A percentile compares a stretch with the other conserved stretches of the same genome.
These are phyloP conservation scores for Heliocidaris erythrogramma DNA, from an alignment of 35 echinoderm and acorn worm genomes.

Conservation along the genomic window DNA sequence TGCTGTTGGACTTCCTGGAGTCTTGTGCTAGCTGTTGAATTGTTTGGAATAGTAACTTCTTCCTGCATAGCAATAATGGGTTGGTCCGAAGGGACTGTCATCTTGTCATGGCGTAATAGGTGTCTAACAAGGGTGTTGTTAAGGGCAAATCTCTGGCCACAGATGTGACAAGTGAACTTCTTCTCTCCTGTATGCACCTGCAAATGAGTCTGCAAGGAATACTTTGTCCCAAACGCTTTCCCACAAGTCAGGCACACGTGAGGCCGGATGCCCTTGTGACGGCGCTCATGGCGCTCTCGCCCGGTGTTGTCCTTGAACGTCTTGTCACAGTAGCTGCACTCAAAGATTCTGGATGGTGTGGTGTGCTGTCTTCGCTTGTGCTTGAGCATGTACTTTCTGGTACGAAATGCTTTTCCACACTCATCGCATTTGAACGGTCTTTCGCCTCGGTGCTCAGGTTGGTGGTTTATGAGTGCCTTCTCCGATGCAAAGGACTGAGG, in stretches of 20 bases:
- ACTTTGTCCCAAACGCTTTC: conserved; percentile 13
- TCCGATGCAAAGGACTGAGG: conserved; percentile 38
- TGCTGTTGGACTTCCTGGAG: background rate
- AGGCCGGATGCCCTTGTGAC: conserved; percentile 45
- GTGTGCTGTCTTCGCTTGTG: conserved; percentile 30
- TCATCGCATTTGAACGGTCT: conserved; percentile 25
- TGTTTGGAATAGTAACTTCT: background rate
- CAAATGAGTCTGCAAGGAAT: conserved; percentile 21
- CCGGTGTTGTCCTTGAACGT: conserved; percentile 26
- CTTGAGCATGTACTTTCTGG: conserved; percentile 17
- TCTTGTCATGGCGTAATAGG: background rate
- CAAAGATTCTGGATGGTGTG: background rate
- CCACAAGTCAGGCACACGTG: conserved; percentile 35
- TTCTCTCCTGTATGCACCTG: conserved; percentile 38
- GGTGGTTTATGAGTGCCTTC: conserved; percentile 31
- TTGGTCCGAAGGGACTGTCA: background rate
- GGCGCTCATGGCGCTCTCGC: background rate
- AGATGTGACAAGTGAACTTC: background rate
- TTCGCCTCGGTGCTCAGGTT: background rate
- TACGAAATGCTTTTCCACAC: conserved; percentile 23
- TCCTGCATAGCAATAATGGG: background rate
- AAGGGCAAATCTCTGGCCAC: conserved; percentile 19
- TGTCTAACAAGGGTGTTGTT: conserved; percentile 19
- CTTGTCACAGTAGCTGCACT: conserved; percentile 27
- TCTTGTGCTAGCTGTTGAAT: background rate